These are phyloP conservation scores for Aphidius colemani DNA, from an alignment of 2,888 invertebrate genomes.

Conservation along the genomic window DNA sequence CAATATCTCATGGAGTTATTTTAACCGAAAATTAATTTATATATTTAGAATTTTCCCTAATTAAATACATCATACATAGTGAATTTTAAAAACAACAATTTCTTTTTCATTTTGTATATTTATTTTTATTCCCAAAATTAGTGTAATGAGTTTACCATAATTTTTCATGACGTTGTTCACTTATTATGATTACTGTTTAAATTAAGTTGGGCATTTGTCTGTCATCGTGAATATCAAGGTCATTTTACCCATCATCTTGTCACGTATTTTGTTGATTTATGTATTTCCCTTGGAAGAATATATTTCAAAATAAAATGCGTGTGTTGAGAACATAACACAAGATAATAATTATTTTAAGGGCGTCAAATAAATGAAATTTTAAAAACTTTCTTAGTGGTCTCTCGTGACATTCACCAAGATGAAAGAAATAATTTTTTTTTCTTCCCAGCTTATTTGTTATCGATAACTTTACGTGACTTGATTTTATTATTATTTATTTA, in stretches of 20 bases:
- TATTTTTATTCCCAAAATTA: neutral
- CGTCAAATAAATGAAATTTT: conserved; percentile 15
- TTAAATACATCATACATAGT: too few species aligned
- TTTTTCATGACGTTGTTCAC: neutral
- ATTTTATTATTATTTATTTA: too few species aligned
- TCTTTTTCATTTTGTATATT: too few species aligned
- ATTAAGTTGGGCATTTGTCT: conserved; percentile 50
- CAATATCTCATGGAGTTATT: neutral
- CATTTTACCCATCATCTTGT: conserved; percentile 9
- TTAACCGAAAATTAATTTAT: neutral
- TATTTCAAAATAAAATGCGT: neutral
- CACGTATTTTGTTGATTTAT: conserved; percentile 4
- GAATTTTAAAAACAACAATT: too few species aligned
- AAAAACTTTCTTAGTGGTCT: conserved; percentile 6
- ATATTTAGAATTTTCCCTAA: too few species aligned
- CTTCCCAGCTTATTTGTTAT: too few species aligned
- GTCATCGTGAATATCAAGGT: conserved; percentile 37
- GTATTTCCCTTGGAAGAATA: neutral
- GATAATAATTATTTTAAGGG: too few species aligned
- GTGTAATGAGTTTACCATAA: too few species aligned
- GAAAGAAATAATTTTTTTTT: conserved; percentile 7
- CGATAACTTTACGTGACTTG: too few species aligned
- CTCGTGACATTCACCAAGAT: conserved; percentile 7
- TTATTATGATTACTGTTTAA: conserved; percentile 35
- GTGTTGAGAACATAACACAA: neutral